phyloP scores from a whole-genome alignment of 1,140 invertebrate species.

The Caenorhabditis brenneri region DNA sequence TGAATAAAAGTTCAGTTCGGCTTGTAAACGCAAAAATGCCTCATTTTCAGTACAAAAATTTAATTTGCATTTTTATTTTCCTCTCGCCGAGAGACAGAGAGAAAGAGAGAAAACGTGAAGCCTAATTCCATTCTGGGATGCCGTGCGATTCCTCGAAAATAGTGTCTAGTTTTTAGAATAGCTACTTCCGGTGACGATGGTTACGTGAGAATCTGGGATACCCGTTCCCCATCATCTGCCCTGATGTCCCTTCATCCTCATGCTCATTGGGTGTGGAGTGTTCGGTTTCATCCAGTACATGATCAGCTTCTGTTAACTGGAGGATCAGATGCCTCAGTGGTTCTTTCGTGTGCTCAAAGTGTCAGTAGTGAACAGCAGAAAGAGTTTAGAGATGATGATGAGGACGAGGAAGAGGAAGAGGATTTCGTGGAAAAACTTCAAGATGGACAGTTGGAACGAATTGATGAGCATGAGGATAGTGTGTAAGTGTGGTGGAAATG shows the following conservation, averaged over 20 bases:
- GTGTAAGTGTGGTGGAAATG: constrained; percentile 77
- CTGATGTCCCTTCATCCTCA: constrained; percentile 41
- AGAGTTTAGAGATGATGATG: constrained; percentile 72
- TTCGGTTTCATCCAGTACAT: constrained; percentile 89
- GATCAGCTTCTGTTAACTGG: constrained; percentile 93
- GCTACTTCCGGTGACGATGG: constrained; percentile 51
- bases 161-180: constrained; percentile 8
- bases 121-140: too few species aligned
- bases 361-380: constrained; percentile 80
- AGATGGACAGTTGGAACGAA: constrained; percentile 85
- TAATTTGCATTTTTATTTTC: too few species aligned
- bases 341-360: constrained; percentile 84
- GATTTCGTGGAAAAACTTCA: constrained; percentile 71
- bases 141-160: too few species aligned
- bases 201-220: constrained; percentile 48
- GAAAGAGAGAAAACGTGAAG: too few species aligned
- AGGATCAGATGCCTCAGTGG: constrained; percentile 89
- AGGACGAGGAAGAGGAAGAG: constrained; percentile 71
- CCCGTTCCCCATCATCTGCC: constrained; percentile 7
- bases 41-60: too few species aligned
- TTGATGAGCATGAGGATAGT: constrained; percentile 96
- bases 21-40: too few species aligned
- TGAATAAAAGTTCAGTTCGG: too few species aligned
- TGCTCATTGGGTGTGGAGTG: constrained; percentile 51
- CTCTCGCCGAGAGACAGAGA: too few species aligned